Conservation (phyloP, 2,888 invertebrate species). For the Stegophylla sp. region DNA sequence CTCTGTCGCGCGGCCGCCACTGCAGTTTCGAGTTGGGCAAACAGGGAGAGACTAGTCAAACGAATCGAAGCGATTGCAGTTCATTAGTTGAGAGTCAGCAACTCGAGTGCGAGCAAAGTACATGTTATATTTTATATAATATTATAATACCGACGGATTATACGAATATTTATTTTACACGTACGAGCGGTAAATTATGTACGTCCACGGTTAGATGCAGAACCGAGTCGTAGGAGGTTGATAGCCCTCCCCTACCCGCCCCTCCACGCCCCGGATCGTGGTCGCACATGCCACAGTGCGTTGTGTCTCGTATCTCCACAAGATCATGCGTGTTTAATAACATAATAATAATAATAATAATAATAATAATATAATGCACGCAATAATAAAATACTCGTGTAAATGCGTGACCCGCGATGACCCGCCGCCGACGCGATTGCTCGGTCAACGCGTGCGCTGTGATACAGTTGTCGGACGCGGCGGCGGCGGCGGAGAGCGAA, state of each 20-base stretch:
- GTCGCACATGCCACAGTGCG: no score
- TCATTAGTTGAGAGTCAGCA: no score
- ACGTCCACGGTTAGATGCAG: not conserved
- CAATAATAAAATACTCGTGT: slow-evolving; percentile 54
- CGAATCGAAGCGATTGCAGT: no score
- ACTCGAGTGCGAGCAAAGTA: no score
- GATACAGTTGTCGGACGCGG: slow-evolving; percentile 33
- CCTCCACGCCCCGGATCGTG: no score
- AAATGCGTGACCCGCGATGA: slow-evolving; percentile 43
- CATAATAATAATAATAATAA: no score
- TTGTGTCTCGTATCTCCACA: no score
- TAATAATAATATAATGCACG: slow-evolving; percentile 24
- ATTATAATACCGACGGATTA: no score
- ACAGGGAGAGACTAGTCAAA: no score
- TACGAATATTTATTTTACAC: not conserved
- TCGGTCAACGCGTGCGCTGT: not conserved
- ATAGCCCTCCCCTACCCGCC: slow-evolving; percentile 1
- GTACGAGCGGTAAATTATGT: not conserved
- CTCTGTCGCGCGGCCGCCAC: no score
- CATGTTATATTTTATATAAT: no score
- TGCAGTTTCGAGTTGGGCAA: no score
- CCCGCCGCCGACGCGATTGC: slow-evolving; percentile 20
- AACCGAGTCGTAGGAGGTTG: slow-evolving; percentile 30
- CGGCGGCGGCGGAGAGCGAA: not conserved
- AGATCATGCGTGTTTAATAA: not conserved